Evolutionary conservation across 2,113 vertebrate species (phyloP).

Genomic region (Callopanchax toddi): DNA sequence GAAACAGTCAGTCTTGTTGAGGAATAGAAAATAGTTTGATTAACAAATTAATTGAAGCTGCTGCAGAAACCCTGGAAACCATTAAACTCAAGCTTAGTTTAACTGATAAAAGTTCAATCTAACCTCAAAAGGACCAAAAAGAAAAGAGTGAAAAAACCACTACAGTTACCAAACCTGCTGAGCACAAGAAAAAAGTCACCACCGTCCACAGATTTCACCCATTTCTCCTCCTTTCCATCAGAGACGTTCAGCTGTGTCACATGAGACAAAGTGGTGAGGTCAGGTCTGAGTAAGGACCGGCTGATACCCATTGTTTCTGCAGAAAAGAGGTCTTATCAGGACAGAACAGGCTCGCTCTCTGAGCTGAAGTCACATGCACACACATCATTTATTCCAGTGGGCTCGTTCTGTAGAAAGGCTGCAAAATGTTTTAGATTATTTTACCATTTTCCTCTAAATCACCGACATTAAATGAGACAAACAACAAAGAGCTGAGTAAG

Average conservation of each 20-base stretch:
- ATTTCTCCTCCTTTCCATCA: not conserved
- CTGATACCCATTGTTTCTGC: constrained; percentile 51
- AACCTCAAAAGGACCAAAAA: too few species aligned
- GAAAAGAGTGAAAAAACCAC: too few species aligned
- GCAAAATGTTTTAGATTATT: not conserved
- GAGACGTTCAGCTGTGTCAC: not conserved
- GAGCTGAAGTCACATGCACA: not conserved
- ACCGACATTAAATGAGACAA: too few species aligned
- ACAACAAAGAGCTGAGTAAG: too few species aligned
- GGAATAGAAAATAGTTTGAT: too few species aligned
- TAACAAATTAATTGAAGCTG: too few species aligned
- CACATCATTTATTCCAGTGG: not conserved
- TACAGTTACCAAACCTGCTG: too few species aligned
- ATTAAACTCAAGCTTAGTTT: too few species aligned
- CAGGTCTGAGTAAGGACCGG: constrained; percentile 20
- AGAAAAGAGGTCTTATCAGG: constrained; percentile 26
- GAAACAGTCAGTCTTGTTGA: too few species aligned
- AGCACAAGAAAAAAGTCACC: too few species aligned
- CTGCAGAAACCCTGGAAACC: too few species aligned
- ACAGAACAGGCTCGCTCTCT: not conserved
- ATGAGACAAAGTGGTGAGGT: constrained; percentile 38
- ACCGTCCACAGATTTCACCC: not conserved
- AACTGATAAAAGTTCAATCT: too few species aligned
- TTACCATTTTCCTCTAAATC: not conserved
- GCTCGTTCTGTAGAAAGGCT: not conserved